phyloP scores from a whole-genome alignment of 2,113 vertebrate genomes.

The Percina caprodes region DNA sequence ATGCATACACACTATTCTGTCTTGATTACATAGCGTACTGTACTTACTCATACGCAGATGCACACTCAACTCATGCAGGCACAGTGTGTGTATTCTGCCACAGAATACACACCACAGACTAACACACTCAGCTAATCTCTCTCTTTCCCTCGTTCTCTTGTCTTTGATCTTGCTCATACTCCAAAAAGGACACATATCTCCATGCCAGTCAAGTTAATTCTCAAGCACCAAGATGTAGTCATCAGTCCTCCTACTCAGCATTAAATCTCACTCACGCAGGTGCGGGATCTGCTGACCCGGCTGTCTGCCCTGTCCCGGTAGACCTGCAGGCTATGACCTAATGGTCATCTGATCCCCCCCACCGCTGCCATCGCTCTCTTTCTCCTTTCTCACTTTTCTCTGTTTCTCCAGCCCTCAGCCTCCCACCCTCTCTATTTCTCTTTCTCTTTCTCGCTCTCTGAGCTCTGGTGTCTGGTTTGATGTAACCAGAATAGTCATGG shows the following conservation, averaged over 20 bases:
- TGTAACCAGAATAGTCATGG: slow-evolving; percentile 67
- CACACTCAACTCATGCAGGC: slow-evolving; percentile 20
- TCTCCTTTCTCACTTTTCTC: slow-evolving; percentile 29
- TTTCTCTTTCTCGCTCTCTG: neutral
- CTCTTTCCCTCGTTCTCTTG: slow-evolving; percentile 10
- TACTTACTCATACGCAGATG: slow-evolving; percentile 65
- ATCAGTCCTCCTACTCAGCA: slow-evolving; percentile 69
- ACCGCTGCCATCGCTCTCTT: slow-evolving; percentile 20
- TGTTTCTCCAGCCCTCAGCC: slow-evolving; percentile 10
- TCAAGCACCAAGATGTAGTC: slow-evolving; percentile 60
- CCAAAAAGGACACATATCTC: slow-evolving; percentile 31
- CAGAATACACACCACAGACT: slow-evolving; percentile 33
- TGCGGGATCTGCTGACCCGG: slow-evolving; percentile 77
- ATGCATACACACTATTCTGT: slow-evolving; percentile 44
- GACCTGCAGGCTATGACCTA: slow-evolving; percentile 69
- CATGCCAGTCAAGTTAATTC: slow-evolving; percentile 54
- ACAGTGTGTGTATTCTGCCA: slow-evolving; percentile 16
- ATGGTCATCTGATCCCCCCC: slow-evolving; percentile 69
- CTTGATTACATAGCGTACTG: slow-evolving; percentile 52
- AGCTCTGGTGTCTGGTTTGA: slow-evolving; percentile 33
- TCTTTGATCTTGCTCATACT: slow-evolving; percentile 66
- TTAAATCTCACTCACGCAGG: slow-evolving; percentile 66
- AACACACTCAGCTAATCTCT: slow-evolving; percentile 55
- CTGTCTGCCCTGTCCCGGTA: slow-evolving; percentile 49
- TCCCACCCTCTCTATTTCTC: slow-evolving; percentile 14